Conservation (phyloP, 2,797 vertebrate genomes). For the Thalassophryne amazonica region DNA sequence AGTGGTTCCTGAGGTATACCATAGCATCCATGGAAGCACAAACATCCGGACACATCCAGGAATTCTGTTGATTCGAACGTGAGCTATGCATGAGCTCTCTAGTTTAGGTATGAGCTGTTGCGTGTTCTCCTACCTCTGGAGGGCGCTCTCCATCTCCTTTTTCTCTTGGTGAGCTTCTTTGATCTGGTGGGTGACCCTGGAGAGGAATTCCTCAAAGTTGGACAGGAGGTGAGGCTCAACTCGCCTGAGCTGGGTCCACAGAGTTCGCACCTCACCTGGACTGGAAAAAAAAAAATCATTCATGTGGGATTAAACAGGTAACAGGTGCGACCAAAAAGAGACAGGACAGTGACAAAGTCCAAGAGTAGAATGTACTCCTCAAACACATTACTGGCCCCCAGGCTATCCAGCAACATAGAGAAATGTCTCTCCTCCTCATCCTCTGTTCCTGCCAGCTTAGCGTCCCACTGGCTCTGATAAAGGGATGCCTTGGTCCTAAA, state of each 20-base stretch:
- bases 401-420: conserved; percentile 82
- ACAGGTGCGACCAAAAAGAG: too few species aligned
- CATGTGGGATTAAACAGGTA: too few species aligned
- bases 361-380: too few species aligned
- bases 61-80: too few species aligned
- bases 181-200: conserved; percentile 85
- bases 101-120: too few species aligned
- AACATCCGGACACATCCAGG: too few species aligned
- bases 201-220: conserved; percentile 89
- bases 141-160: conserved; percentile 84
- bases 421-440: conserved; percentile 88
- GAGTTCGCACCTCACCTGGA: conserved; percentile 81
- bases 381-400: conserved; percentile 84
- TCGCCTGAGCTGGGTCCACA: conserved; percentile 86
- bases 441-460: conserved; percentile 61
- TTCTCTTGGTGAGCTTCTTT: conserved; percentile 89
- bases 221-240: conserved; percentile 87
- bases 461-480: conserved; percentile 72
- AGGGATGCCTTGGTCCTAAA: conserved; percentile 66
- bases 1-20: too few species aligned
- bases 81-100: too few species aligned
- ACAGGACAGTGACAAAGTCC: too few species aligned
- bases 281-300: conserved; percentile 62
- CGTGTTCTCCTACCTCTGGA: conserved; percentile 78
- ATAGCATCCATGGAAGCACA: too few species aligned